Conservation (phyloP, 2,888 invertebrate genomes). For the Drosophila dives region DNA sequence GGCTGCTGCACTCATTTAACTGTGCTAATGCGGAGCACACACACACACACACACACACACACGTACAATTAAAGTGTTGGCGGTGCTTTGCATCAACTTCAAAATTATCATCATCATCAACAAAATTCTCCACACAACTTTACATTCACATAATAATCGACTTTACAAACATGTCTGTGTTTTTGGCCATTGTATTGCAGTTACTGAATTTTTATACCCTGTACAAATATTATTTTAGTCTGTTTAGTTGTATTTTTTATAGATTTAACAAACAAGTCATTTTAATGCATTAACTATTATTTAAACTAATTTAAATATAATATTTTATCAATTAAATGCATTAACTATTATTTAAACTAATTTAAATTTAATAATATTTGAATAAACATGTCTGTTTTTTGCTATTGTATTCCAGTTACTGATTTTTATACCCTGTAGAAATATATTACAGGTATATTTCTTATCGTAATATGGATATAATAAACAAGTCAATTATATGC, state of each 20-base stretch:
- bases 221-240: neutral
- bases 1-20: conserved; percentile 58
- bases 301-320: neutral
- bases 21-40: conserved; percentile 59
- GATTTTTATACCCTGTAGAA: no score
- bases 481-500: neutral
- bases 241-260: neutral
- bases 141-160: conserved; percentile 63
- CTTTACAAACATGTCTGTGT: conserved; percentile 33
- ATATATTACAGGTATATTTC: no score
- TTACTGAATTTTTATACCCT: conserved; percentile 37
- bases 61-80: conserved; percentile 31
- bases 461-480: neutral
- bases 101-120: conserved; percentile 41
- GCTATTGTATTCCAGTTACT: no score
- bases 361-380: no score
- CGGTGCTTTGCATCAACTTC: conserved; percentile 50
- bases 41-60: conserved; percentile 15
- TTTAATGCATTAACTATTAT: neutral
- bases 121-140: conserved; percentile 51
- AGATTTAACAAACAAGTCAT: neutral
- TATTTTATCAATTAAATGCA: no score
- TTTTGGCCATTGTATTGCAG: conserved; percentile 33
- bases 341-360: no score
- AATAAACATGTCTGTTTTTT: no score